Conservation (phyloP, 2,113 vertebrate species). For the Actenoides lindsayi region DNA sequence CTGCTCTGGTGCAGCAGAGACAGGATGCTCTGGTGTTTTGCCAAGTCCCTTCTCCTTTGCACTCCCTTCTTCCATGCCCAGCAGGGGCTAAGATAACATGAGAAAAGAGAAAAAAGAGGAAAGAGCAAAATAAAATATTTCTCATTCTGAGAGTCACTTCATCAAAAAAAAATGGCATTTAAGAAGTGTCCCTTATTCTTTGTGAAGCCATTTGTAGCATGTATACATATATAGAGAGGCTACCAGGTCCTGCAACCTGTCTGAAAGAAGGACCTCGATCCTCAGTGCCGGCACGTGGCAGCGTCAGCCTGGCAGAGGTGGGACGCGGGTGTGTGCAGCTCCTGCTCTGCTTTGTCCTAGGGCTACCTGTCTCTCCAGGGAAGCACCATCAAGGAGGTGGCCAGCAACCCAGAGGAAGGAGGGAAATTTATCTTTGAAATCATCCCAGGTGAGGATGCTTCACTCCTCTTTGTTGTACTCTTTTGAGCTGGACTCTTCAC, state of each 20-base stretch:
- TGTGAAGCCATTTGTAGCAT: neutral
- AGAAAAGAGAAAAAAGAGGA: neutral
- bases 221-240: neutral
- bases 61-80: neutral
- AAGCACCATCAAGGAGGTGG: conserved; percentile 85
- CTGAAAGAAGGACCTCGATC: neutral
- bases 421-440: conserved; percentile 94
- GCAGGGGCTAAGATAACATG: neutral
- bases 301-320: neutral
- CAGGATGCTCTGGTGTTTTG: neutral
- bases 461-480: fast-evolving
- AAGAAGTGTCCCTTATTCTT: neutral
- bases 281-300: neutral
- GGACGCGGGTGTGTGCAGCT: neutral
- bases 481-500: neutral
- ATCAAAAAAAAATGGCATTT: neutral
- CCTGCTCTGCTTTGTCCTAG: conserved; percentile 70
- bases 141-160: neutral
- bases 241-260: neutral
- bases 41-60: neutral
- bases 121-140: neutral
- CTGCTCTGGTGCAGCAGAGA: neutral
- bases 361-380: conserved; percentile 85
- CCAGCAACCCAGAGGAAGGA: conserved; percentile 83
- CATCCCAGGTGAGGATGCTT: conserved; percentile 82